Percentiles rank a stretch among this genome's conserved stretches.
Conservation (phyloP, 2,797 vertebrate species). For the Lutjanus campechanus region DNA sequence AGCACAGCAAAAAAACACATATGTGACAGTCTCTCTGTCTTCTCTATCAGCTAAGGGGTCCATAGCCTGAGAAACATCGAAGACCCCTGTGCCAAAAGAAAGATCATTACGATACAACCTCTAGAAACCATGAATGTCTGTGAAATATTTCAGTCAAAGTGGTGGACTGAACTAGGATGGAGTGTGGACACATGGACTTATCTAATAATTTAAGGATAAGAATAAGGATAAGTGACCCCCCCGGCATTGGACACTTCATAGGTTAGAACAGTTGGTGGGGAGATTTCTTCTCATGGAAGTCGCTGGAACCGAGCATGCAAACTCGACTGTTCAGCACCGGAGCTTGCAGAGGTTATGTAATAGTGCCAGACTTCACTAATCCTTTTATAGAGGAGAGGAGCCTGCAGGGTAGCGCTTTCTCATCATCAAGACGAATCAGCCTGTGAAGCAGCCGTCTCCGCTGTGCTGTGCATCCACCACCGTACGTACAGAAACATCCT, state of each 20-base stretch:
- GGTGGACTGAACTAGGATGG: background rate
- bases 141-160: too few relatives aligned
- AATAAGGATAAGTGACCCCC: background rate
- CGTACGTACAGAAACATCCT: conserved; percentile 20
- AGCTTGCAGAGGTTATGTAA: conserved; percentile 63
- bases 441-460: conserved; percentile 36
- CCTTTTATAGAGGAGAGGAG: conserved; percentile 53
- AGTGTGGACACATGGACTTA: background rate
- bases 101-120: too few relatives aligned
- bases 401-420: conserved; percentile 49
- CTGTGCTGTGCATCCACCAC: conserved; percentile 11
- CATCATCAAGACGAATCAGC: conserved; percentile 66
- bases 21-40: too few relatives aligned
- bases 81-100: too few relatives aligned
- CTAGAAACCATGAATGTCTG: too few relatives aligned
- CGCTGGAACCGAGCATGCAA: conserved; percentile 10
- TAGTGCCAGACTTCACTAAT: conserved; percentile 66
- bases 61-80: too few relatives aligned
- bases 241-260: background rate
- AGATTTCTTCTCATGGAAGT: background rate
- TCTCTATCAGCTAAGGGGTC: too few relatives aligned
- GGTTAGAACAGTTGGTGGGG: conserved; percentile 1
- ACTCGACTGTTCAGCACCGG: conserved; percentile 24
- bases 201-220: too few relatives aligned
- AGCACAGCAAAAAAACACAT: too few relatives aligned